Percentiles rank a stretch among this genome's conserved stretches.
These are phyloP conservation scores for Ailurus styani DNA, from an alignment of 2,113 vertebrate genomes.

Conservation along the genomic window DNA sequence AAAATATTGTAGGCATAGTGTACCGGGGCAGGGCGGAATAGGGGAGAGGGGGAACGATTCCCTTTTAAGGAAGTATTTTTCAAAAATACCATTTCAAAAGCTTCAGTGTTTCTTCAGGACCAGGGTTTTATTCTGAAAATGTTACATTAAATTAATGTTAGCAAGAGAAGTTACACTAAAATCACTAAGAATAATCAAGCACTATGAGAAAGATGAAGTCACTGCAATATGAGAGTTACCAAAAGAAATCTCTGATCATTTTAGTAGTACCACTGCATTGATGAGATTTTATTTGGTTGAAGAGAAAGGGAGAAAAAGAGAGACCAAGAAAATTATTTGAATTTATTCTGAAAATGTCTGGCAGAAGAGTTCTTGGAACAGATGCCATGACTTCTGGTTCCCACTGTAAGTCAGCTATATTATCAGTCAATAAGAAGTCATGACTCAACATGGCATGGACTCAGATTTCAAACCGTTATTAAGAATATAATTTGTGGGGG, in stretches of 20 bases:
- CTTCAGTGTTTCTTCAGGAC: background rate
- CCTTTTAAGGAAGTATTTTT: background rate
- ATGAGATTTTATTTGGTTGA: background rate
- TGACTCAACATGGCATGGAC: no score
- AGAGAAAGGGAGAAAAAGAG: background rate
- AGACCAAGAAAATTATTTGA: background rate
- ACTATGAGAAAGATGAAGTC: background rate
- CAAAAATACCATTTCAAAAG: background rate
- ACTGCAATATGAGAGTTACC: background rate
- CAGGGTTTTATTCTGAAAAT: background rate
- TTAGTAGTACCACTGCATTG: background rate
- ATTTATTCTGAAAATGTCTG: background rate
- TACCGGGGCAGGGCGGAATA: background rate
- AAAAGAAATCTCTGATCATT: background rate
- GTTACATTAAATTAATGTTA: background rate
- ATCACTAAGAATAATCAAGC: background rate
- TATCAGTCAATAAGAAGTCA: background rate
- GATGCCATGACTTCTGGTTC: background rate
- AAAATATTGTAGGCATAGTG: background rate
- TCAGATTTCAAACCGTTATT: background rate
- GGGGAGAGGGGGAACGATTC: background rate
- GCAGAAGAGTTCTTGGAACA: background rate
- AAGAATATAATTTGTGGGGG: background rate
- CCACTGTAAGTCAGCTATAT: background rate
- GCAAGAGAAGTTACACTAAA: background rate